Evolutionary conservation across 2,113 vertebrate species (phyloP), one percentile per base, ranked within the genome.

Genomic region (Pollachius pollachius): DNA sequence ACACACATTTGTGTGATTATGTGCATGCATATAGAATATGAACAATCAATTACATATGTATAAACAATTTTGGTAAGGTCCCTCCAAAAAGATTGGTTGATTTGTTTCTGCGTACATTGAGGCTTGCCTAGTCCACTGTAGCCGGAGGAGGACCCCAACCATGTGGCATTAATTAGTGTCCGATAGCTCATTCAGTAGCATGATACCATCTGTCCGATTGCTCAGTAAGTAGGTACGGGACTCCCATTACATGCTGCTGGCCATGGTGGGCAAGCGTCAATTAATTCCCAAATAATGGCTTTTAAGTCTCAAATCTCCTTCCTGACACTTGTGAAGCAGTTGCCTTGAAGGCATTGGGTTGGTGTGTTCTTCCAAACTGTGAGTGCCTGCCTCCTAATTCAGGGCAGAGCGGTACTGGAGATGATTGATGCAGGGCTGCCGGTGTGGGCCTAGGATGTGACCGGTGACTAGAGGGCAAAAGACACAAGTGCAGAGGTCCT

Each of bases 381-480:
- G 17, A 37, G 17, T 21, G 52, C 34, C 27, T 27, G 23, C 60
- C 59, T 1, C 23, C 52, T 23, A 62, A 48, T 18, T 27, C 25
- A 17, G 23, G 17, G 61, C 18, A 19, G 37, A 21, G 15, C 37
- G 21, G 18, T 16, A 11, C 18, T 30, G 52, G 62, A 57, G 61
- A 64, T 70, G 52, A 57, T 12, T 64, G 69, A 17, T 17, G 52
- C 52, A 37, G 64, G 21, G 21, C 3, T 37, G 25, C 52, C 12
- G 34, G 9, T 15, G 52, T 3, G 12, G 41, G 41, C 41, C 41
- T 13, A 30, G 2, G 2, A 19, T 64, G 30, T 56, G 63, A 57
- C 64, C 27, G 61, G 69, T 57, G 69, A 25, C 62, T 64, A 23
- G 41, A 64, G 69, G 69, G 25, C 37, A 57, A 56, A 52, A 70